Conservation (phyloP, 2,888 invertebrate species). For the Nephrotoma flavescens region DNA sequence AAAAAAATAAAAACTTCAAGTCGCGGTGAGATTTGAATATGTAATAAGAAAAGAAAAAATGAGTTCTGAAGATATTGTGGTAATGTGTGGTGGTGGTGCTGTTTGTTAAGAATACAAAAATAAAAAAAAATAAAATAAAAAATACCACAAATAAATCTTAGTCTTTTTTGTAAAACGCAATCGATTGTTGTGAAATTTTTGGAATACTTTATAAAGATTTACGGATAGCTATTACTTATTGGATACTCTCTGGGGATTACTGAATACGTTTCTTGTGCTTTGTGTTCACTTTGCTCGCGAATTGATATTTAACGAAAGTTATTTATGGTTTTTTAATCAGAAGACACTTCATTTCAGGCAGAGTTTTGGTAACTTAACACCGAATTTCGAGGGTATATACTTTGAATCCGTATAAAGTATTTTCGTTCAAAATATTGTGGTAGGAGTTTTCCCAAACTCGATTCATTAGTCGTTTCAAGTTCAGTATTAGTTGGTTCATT, state of each 20-base stretch:
- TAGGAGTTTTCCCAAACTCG: too few species aligned
- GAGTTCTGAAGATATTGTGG: not conserved
- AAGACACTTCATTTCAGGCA: too few species aligned
- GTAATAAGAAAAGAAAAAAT: not conserved
- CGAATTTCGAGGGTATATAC: too few species aligned
- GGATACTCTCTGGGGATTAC: not conserved
- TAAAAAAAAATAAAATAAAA: not conserved
- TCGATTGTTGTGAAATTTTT: not conserved
- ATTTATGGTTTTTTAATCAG: not conserved
- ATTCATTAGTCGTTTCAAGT: too few species aligned
- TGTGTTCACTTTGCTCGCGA: not conserved
- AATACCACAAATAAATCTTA: not conserved
- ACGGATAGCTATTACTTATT: not conserved
- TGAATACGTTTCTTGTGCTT: not conserved
- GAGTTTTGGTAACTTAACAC: too few species aligned
- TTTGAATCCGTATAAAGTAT: too few species aligned
- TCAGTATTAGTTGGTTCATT: too few species aligned
- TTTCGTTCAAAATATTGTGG: too few species aligned
- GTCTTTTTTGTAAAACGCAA: not conserved
- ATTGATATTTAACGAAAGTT: not conserved
- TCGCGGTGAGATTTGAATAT: not conserved
- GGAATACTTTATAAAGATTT: not conserved
- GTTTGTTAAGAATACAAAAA: not conserved
- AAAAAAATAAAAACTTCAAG: not conserved
- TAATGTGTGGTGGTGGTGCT: not conserved